Conservation (phyloP, 2,113 vertebrate species). For the Motacilla tschutschensis region DNA sequence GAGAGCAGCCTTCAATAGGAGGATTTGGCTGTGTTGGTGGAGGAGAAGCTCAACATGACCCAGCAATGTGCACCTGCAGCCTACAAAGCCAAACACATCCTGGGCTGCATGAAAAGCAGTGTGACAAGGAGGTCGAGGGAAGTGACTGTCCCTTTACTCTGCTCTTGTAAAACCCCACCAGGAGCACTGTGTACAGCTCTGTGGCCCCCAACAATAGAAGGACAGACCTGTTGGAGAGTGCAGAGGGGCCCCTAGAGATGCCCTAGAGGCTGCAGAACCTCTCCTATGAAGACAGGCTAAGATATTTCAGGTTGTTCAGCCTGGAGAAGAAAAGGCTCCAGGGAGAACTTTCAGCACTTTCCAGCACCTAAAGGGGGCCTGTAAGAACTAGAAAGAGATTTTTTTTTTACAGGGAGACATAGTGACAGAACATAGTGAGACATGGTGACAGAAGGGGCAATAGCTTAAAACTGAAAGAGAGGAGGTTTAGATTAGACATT, state of each 20-base stretch:
- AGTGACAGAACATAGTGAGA: background rate
- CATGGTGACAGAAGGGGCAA: background rate
- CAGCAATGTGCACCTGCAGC: background rate
- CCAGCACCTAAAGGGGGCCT: background rate
- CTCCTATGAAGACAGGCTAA: background rate
- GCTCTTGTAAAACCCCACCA: background rate
- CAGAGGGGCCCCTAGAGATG: background rate
- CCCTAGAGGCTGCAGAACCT: background rate
- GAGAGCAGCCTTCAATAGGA: background rate
- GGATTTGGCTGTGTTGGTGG: background rate
- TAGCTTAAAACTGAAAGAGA: background rate
- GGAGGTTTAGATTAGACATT: background rate
- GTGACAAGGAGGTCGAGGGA: background rate
- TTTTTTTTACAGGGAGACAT: background rate
- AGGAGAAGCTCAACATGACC: background rate
- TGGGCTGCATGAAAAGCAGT: background rate
- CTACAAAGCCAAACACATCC: rapidly evolving
- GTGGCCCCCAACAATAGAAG: background rate
- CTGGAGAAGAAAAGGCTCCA: background rate
- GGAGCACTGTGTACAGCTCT: background rate
- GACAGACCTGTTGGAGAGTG: background rate
- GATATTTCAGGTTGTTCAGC: background rate
- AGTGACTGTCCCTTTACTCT: background rate
- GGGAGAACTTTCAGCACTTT: background rate
- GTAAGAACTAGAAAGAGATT: background rate